These are phyloP conservation scores for Perizoma flavofasciatum DNA, from an alignment of 2,888 invertebrate species.

Conservation along the genomic window DNA sequence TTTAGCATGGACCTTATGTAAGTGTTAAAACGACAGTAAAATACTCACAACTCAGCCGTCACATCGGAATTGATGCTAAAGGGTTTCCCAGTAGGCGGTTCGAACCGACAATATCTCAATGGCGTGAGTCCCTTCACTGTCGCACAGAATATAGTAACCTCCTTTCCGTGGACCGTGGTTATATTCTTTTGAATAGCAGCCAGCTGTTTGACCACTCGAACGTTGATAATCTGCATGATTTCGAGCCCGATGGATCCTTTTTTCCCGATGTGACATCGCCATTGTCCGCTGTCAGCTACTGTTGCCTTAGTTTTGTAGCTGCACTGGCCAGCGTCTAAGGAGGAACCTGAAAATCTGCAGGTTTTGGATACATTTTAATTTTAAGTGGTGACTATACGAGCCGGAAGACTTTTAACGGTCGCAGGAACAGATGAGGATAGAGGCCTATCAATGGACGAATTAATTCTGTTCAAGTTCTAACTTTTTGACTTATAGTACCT, in stretches of 20 bases:
- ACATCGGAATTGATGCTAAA: constrained; percentile 73
- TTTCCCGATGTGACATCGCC: constrained; percentile 78
- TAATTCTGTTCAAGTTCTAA: too few relatives aligned
- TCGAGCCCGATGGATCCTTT: constrained; percentile 55
- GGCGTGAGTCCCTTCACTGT: constrained; percentile 63
- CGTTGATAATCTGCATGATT: constrained; percentile 56
- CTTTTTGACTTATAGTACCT: too few relatives aligned
- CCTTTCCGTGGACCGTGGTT: constrained; percentile 55
- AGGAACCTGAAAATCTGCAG: constrained; percentile 63
- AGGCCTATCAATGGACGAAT: too few relatives aligned
- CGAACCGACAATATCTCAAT: constrained; percentile 77
- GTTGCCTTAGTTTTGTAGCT: constrained; percentile 57
- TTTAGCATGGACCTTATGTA: too few relatives aligned
- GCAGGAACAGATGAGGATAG: too few relatives aligned
- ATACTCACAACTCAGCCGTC: constrained; percentile 60
- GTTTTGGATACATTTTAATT: too few relatives aligned
- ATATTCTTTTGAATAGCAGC: constrained; percentile 64
- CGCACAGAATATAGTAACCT: constrained; percentile 66
- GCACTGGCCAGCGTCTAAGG: constrained; percentile 68
- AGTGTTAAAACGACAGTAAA: background rate
- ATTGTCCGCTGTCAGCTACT: constrained; percentile 63
- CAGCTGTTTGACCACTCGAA: constrained; percentile 63
- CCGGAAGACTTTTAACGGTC: too few relatives aligned
- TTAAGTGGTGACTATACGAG: too few relatives aligned
- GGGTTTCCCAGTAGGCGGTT: constrained; percentile 69